Conservation (phyloP, 2,888 invertebrate species). For the Xestia rhomboidea region DNA sequence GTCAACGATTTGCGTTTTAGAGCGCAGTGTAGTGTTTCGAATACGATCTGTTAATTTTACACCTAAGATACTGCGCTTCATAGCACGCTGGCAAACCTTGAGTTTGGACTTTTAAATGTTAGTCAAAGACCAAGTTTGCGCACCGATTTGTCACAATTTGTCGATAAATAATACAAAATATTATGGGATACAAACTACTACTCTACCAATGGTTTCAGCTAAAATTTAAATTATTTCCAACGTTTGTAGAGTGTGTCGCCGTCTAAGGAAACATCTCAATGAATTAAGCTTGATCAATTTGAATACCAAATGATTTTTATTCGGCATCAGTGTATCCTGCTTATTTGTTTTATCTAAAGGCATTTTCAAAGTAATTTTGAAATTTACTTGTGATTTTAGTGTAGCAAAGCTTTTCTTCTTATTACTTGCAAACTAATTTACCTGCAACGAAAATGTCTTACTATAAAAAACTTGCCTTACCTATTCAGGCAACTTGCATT, state of each 20-base stretch:
- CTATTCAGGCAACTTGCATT: conserved; percentile 26
- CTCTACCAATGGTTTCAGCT: neutral
- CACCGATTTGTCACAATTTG: too few species aligned
- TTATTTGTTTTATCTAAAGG: conserved; percentile 3
- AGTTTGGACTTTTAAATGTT: too few species aligned
- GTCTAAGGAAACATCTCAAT: neutral
- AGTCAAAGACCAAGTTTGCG: too few species aligned
- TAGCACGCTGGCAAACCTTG: too few species aligned
- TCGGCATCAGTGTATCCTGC: conserved; percentile 51
- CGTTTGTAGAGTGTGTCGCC: neutral
- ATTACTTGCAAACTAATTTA: neutral
- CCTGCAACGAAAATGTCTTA: neutral
- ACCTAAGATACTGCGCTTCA: too few species aligned
- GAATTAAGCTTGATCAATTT: neutral
- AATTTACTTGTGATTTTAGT: neutral
- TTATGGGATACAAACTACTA: neutral
- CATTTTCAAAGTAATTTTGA: conserved; percentile 10
- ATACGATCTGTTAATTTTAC: too few species aligned
- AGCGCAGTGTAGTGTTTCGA: too few species aligned
- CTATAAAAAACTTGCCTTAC: neutral
- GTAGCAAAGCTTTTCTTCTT: neutral
- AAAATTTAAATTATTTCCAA: neutral
- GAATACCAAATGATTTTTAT: neutral
- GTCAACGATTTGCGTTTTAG: too few species aligned
- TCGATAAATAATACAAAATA: too few species aligned